Percentiles rank a stretch among this genome's conserved stretches.
These are phyloP conservation scores for Galerucella pusilla DNA, from an alignment of 2,888 invertebrate species.

Conservation along the genomic window DNA sequence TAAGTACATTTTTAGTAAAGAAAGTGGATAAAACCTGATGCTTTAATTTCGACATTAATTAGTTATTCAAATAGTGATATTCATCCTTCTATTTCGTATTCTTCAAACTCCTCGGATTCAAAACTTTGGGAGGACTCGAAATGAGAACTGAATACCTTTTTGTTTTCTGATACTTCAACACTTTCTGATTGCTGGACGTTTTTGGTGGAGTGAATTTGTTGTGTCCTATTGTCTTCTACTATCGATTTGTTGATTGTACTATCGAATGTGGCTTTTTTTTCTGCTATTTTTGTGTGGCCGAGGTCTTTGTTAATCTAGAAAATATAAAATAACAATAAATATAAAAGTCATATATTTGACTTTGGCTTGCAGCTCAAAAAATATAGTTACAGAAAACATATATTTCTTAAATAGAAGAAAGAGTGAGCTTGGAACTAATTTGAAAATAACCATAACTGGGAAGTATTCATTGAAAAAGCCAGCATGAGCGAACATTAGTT, in stretches of 20 bases:
- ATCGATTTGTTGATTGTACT: slow-evolving; percentile 60
- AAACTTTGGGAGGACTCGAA: slow-evolving; percentile 62
- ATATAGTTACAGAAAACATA: too few species aligned
- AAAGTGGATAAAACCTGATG: slow-evolving; percentile 18
- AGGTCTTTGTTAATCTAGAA: slow-evolving; percentile 60
- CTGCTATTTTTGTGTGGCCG: slow-evolving; percentile 60
- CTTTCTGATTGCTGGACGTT: slow-evolving; percentile 57
- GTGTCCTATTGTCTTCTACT: slow-evolving; percentile 60
- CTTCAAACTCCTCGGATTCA: slow-evolving; percentile 63
- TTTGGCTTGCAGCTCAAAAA: too few species aligned
- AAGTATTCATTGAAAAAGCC: too few species aligned
- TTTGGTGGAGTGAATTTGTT: slow-evolving; percentile 58
- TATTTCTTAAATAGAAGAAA: too few species aligned
- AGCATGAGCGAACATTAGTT: too few species aligned
- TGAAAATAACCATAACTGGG: too few species aligned
- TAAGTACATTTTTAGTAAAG: not conserved
- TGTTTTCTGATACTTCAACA: slow-evolving; percentile 57
- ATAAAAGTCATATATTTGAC: not conserved
- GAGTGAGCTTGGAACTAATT: too few species aligned
- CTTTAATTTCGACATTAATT: slow-evolving; percentile 4
- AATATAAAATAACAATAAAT: not conserved
- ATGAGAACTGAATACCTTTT: slow-evolving; percentile 60
- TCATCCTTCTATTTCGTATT: slow-evolving; percentile 60
- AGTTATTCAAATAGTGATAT: not conserved
- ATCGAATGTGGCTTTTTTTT: slow-evolving; percentile 62